Evolutionary conservation across 2,113 vertebrate genomes (phyloP), one percentile per base, ranked within the genome.

Genomic region (Quiscalus mexicanus): DNA sequence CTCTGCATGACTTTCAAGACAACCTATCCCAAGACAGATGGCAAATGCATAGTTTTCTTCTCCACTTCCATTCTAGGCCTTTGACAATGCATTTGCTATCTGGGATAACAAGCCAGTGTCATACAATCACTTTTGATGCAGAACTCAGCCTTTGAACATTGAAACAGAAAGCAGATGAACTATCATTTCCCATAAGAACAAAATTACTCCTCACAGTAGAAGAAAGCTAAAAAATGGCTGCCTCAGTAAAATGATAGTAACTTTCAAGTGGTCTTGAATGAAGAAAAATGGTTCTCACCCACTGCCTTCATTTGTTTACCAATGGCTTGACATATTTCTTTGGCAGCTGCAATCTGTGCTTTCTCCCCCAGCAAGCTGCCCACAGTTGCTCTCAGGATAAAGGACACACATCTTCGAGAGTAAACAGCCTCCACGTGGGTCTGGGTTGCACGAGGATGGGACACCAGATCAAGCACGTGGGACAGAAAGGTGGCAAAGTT

Each of bases 251-350:
- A 64, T 2, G 3, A 65, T 50, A 69, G 21, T 15, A 49, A 83
- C 27, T 80, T 92, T 62, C 59, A 92, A 67, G 2, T 12, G 6
- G 15, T 82, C 49, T 70, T 12, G 47, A 50, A 80, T 8, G 45
- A 77, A 84, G 27, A 77, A 90, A 80, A 82, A 49, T 2, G 12
- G 5, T 84, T 97, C 99, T 99, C 98, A 99, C 99, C 99, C 96
- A 99, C 99, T 97, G 99, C 99, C 98, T 99, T 99, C 99, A 99
- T 99, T 94, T 99, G 99, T 96, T 99, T 99, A 94, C 98, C 98
- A 97, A 99, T 99, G 92, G 99, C 99, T 97, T 99, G 99, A 97
- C 99, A 99, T 92, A 99, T 98, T 96, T 99, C 99, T 98, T 99
- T 99, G 88, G 99, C 99, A 69, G 99, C 99, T 52, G 99, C 99